These are phyloP conservation scores for Meloidogyne hapla DNA, from an alignment of 1,140 invertebrate genomes.

Conservation along the genomic window DNA sequence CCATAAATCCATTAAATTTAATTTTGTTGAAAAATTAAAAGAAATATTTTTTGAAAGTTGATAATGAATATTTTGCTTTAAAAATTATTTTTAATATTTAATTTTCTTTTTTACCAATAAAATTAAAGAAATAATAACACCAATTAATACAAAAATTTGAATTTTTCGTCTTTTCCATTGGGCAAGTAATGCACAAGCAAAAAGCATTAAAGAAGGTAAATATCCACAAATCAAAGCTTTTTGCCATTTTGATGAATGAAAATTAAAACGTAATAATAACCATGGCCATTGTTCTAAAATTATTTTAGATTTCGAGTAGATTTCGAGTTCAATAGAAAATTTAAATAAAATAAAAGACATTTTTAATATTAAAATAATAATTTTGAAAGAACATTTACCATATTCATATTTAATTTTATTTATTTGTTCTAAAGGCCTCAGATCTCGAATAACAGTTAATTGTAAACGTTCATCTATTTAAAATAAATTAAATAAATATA, in stretches of 20 bases:
- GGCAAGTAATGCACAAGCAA: slow-evolving; percentile 45
- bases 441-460: slow-evolving; percentile 40
- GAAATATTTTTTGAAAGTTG: neutral
- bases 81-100: neutral
- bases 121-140: slow-evolving; percentile 33
- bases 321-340: neutral
- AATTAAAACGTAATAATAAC: slow-evolving; percentile 38
- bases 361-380: slow-evolving; percentile 10
- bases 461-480: slow-evolving; percentile 46
- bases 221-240: slow-evolving; percentile 36
- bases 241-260: slow-evolving; percentile 34
- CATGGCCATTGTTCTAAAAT: slow-evolving; percentile 47
- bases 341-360: neutral
- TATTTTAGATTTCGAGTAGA: too few relatives aligned
- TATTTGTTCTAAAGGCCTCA: slow-evolving; percentile 35
- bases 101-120: neutral
- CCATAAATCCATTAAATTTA: too few relatives aligned
- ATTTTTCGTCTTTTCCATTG: slow-evolving; percentile 53
- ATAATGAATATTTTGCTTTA: slow-evolving; percentile 10
- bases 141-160: slow-evolving; percentile 43
- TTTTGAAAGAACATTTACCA: slow-evolving; percentile 23
- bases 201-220: slow-evolving; percentile 45
- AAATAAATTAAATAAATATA: slow-evolving; percentile 12
- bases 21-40: neutral
- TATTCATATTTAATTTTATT: slow-evolving; percentile 12